phyloP scores from a whole-genome alignment of 2,113 vertebrate genomes.

The Tylochromis polylepis region DNA sequence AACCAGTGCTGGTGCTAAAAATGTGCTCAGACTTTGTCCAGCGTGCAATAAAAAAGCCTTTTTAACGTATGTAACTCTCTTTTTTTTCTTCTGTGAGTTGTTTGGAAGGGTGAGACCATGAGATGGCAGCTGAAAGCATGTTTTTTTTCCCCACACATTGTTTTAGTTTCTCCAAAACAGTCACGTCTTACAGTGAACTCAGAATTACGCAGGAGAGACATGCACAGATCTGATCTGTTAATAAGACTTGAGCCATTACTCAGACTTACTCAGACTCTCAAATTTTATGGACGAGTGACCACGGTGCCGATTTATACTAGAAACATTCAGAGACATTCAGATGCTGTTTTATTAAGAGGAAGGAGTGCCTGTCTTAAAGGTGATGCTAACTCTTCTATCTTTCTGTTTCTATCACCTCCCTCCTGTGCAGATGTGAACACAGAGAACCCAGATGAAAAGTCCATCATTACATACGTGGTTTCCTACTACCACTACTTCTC shows the following conservation, averaged over 20 bases:
- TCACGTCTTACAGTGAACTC: not conserved
- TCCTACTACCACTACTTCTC: constrained; percentile 98
- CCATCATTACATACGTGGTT: constrained; percentile 95
- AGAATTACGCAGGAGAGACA: not conserved
- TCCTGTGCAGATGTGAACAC: constrained; percentile 85
- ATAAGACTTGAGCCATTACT: not conserved
- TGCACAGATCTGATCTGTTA: not conserved
- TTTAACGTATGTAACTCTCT: not conserved
- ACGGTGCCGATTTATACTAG: not conserved
- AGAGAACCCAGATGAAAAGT: constrained; percentile 94
- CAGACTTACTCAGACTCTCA: not conserved
- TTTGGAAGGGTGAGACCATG: not conserved
- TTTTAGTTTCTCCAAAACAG: not conserved
- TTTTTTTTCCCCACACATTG: not conserved
- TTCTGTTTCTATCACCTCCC: not conserved
- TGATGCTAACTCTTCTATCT: not conserved
- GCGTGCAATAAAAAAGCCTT: not conserved
- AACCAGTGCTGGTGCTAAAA: not conserved
- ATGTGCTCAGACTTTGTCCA: not conserved
- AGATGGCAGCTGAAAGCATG: not conserved
- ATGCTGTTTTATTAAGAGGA: too few species aligned
- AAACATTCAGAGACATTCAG: not conserved
- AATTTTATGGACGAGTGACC: not conserved
- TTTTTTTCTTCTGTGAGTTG: not conserved
- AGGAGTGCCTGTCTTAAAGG: not conserved